These are phyloP conservation scores for Apteryx owenii DNA, from an alignment of 2,113 vertebrate genomes.

Conservation along the genomic window DNA sequence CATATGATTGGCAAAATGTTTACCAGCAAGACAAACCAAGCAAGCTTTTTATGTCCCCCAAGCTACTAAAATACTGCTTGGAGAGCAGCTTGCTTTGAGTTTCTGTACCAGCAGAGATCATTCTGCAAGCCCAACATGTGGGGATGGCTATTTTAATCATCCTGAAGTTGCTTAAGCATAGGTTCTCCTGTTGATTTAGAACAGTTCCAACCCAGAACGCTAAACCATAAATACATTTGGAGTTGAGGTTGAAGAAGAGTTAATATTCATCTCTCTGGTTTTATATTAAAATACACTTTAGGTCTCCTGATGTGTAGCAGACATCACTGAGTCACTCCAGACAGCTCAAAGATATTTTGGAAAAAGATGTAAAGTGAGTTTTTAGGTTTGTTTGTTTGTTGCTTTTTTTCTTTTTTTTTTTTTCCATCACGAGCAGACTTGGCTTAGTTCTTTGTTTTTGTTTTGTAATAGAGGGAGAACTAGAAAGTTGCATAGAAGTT, in stretches of 20 bases:
- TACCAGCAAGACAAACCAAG: slow-evolving; percentile 21
- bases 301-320: background rate
- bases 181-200: slow-evolving; percentile 65
- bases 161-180: slow-evolving; percentile 47
- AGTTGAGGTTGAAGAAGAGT: background rate
- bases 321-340: slow-evolving; percentile 13
- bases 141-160: slow-evolving; percentile 59
- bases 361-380: slow-evolving; percentile 6
- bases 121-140: slow-evolving; percentile 16
- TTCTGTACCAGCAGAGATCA: background rate
- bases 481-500: background rate
- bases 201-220: slow-evolving; percentile 45
- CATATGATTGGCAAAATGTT: background rate
- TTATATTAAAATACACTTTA: slow-evolving; percentile 43
- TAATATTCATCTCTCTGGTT: slow-evolving; percentile 11
- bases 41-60: background rate
- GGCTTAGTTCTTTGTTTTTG: background rate
- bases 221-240: slow-evolving; percentile 48
- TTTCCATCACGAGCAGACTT: slow-evolving; percentile 15
- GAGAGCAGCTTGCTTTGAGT: background rate
- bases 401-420: too few relatives aligned
- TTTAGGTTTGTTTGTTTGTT: background rate
- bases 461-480: background rate
- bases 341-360: slow-evolving; percentile 53
- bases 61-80: slow-evolving; percentile 42